Evolutionary conservation across 2,888 invertebrate genomes (phyloP).

Genomic region (Embidobia sp.): DNA sequence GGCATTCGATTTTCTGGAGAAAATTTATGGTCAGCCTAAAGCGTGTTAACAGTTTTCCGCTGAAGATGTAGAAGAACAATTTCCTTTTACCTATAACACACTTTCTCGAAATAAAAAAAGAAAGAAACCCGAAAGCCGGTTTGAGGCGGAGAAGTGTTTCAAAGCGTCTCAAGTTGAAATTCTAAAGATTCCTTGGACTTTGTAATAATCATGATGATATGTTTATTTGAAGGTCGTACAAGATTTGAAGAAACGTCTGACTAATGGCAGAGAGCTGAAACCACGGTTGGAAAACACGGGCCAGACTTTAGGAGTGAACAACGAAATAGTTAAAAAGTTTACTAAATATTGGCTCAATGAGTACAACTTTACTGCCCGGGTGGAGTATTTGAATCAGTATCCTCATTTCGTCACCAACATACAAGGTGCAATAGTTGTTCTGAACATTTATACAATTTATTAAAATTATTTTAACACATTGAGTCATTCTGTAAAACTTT

Average conservation of each 20-base stretch:
- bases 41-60: no score
- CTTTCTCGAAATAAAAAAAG: slow-evolving; percentile 9
- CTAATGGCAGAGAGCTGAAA: slow-evolving; percentile 70
- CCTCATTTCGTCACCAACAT: slow-evolving; percentile 75
- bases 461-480: no score
- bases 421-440: slow-evolving; percentile 68
- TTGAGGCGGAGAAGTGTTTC: not conserved
- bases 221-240: slow-evolving; percentile 74
- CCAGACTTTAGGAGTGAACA: slow-evolving; percentile 83
- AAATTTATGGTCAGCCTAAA: no score
- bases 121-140: slow-evolving; percentile 3
- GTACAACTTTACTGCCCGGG: slow-evolving; percentile 84
- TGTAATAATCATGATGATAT: slow-evolving; percentile 12
- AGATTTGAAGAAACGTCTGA: slow-evolving; percentile 80
- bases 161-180: not conserved
- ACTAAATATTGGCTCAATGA: slow-evolving; percentile 83
- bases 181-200: not conserved
- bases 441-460: not conserved
- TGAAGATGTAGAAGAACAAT: not conserved
- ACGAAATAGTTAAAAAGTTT: slow-evolving; percentile 79
- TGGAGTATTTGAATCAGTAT: slow-evolving; percentile 82
- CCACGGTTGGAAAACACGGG: slow-evolving; percentile 70
- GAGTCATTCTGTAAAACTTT: no score
- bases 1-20: no score
- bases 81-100: slow-evolving; percentile 8